Evolutionary conservation across 2,888 invertebrate species (phyloP).

Genomic region (Yponomeuta evonymella): DNA sequence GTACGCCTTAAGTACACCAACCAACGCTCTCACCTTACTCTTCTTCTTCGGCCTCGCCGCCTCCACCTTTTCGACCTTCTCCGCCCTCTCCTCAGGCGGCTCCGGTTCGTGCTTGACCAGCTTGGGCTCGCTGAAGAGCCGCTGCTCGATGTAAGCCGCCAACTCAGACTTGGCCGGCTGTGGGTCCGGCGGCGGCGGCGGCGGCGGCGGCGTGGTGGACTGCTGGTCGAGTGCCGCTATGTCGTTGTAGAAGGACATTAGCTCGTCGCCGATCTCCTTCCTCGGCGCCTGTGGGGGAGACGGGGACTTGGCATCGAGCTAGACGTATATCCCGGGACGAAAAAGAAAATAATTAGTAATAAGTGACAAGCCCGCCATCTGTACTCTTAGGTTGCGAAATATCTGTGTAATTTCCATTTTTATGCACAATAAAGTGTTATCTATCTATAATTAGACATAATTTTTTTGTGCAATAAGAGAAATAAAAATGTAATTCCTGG

Average conservation of each 20-base stretch:
- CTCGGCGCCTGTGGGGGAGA: slow-evolving; percentile 35
- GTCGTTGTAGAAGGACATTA: slow-evolving; percentile 74
- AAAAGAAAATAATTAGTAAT: too few relatives aligned
- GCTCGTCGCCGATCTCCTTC: slow-evolving; percentile 63
- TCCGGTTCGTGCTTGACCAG: slow-evolving; percentile 21
- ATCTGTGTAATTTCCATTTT: too few relatives aligned
- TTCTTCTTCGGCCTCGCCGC: slow-evolving; percentile 39
- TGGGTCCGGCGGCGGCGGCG: slow-evolving; percentile 27
- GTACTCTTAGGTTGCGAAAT: too few relatives aligned
- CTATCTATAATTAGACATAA: too few relatives aligned
- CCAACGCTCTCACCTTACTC: slow-evolving; percentile 36
- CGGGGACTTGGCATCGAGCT: too few relatives aligned
- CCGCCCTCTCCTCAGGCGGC: slow-evolving; percentile 18
- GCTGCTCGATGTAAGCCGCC: neutral
- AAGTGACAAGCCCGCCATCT: too few relatives aligned
- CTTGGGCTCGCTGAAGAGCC: slow-evolving; percentile 25
- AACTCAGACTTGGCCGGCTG: slow-evolving; percentile 17
- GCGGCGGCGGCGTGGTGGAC: slow-evolving; percentile 25
- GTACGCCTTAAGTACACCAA: too few relatives aligned
- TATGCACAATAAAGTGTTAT: too few relatives aligned
- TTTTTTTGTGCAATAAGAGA: too few relatives aligned
- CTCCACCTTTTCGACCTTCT: slow-evolving; percentile 19
- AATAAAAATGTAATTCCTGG: too few relatives aligned
- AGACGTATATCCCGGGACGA: too few relatives aligned
- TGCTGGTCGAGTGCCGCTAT: slow-evolving; percentile 66